These are phyloP conservation scores for Thomomys bottae DNA, from an alignment of 2,113 vertebrate species.

Conservation along the genomic window DNA sequence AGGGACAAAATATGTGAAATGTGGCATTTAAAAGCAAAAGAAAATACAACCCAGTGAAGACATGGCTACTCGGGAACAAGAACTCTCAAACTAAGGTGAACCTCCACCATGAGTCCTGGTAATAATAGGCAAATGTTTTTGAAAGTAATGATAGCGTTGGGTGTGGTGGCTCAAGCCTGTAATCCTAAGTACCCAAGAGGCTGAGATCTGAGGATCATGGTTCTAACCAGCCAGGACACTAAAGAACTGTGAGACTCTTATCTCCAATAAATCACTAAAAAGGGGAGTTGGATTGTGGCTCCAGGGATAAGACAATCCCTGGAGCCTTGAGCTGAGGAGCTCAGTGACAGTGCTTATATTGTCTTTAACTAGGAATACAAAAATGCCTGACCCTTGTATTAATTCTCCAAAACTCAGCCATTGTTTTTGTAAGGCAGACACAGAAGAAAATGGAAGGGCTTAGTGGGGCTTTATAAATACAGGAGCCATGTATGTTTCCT, in stretches of 20 bases:
- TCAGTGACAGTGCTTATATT: too few species aligned
- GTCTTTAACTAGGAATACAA: background rate
- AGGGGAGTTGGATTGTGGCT: too few species aligned
- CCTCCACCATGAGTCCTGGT: background rate
- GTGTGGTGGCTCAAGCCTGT: too few species aligned
- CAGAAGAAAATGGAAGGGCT: background rate
- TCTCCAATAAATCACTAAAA: too few species aligned
- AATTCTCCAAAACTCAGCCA: background rate
- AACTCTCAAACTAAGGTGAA: background rate
- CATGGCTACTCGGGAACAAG: background rate
- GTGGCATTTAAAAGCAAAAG: background rate
- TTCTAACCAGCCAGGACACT: too few species aligned
- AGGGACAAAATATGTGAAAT: background rate
- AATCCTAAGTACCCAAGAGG: too few species aligned
- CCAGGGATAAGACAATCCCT: too few species aligned
- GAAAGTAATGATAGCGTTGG: background rate
- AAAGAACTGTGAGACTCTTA: too few species aligned
- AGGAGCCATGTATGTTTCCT: slow-evolving; percentile 54
- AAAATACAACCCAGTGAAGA: background rate
- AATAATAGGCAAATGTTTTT: slow-evolving; percentile 5
- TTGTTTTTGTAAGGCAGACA: background rate
- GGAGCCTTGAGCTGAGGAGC: too few species aligned
- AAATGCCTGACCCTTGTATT: background rate
- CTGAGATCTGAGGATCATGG: too few species aligned
- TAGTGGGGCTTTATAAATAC: slow-evolving; percentile 39